A percentile compares a stretch with the other conserved stretches of the same genome.
These are phyloP conservation scores for Erinaceus europaeus DNA, from an alignment of 2,113 vertebrate genomes.

Conservation along the genomic window DNA sequence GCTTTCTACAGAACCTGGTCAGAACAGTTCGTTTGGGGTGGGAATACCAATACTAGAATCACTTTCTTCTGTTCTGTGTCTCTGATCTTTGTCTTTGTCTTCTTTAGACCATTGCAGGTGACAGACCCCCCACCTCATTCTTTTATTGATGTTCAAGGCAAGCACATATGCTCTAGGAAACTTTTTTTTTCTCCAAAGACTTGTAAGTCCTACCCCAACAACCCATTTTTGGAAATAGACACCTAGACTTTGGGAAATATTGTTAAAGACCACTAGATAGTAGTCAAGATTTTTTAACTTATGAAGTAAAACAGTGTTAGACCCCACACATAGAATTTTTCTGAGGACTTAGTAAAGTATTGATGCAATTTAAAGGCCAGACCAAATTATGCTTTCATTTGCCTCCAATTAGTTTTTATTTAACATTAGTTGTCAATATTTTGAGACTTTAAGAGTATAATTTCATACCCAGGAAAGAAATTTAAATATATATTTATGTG, in stretches of 20 bases:
- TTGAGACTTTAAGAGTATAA: no score
- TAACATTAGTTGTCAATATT: no score
- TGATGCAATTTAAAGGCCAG: not conserved
- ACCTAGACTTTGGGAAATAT: not conserved
- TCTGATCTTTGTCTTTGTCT: not conserved
- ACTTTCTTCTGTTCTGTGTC: not conserved
- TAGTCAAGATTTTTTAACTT: not conserved
- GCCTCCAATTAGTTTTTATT: no score
- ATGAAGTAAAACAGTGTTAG: not conserved
- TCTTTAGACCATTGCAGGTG: not conserved
- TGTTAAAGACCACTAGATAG: not conserved
- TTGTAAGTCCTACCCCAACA: no score
- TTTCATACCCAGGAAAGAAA: no score
- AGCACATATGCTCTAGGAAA: not conserved
- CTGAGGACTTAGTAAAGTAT: not conserved
- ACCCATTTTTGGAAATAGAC: not conserved
- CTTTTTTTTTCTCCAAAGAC: not conserved
- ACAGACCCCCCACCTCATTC: not conserved
- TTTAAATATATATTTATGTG: no score
- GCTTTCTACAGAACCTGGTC: not conserved
- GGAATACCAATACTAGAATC: not conserved
- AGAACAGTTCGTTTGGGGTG: not conserved
- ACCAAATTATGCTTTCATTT: not conserved
- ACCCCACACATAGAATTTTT: not conserved
- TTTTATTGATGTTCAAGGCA: not conserved